Conservation (phyloP, 2,113 vertebrate genomes). For the Tachuris rubrigastra region DNA sequence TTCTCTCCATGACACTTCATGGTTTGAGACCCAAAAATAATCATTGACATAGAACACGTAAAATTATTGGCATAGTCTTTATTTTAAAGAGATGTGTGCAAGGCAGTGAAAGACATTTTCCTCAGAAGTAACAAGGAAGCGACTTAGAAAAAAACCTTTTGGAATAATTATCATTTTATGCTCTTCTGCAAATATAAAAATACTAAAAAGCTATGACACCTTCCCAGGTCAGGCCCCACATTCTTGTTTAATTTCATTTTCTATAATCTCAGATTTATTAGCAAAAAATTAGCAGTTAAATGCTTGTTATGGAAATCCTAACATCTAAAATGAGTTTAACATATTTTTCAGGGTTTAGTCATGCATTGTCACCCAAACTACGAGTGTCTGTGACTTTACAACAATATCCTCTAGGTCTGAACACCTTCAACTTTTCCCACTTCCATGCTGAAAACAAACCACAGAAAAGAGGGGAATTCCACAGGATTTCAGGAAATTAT, state of each 20-base stretch:
- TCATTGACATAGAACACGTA: neutral
- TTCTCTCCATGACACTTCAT: neutral
- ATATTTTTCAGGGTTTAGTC: neutral
- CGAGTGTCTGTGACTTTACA: neutral
- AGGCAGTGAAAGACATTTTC: neutral
- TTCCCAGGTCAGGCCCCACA: neutral
- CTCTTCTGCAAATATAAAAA: constrained; percentile 5
- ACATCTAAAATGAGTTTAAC: neutral
- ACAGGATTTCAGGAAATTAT: neutral
- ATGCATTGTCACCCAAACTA: neutral
- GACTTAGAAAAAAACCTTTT: neutral
- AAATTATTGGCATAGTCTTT: neutral
- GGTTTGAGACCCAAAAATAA: neutral
- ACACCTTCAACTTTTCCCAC: neutral
- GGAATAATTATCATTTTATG: neutral
- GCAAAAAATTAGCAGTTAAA: neutral
- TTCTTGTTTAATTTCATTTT: neutral
- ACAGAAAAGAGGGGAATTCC: neutral
- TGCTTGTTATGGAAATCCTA: neutral
- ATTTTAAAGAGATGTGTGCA: neutral
- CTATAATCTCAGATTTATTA: neutral
- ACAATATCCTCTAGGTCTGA: neutral
- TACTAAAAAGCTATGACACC: neutral
- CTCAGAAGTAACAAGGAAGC: neutral
- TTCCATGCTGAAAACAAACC: neutral